Evolutionary conservation across 2,797 vertebrate genomes (phyloP).

Genomic region (Podargus strigoides): DNA sequence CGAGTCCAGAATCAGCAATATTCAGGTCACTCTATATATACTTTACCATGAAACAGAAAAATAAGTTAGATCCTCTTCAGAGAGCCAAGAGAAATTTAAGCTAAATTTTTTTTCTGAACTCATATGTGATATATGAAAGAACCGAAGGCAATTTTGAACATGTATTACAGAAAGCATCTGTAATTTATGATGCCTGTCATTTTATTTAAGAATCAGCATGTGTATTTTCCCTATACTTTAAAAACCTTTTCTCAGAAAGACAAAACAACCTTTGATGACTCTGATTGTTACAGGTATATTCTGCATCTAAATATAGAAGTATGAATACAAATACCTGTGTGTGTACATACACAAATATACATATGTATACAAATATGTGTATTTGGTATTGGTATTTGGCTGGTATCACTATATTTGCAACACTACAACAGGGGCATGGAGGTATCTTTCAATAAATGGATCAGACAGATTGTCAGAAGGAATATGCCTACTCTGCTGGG

Average conservation of each 20-base stretch:
- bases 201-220: neutral
- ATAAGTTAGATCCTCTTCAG: neutral
- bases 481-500: no score
- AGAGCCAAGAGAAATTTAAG: neutral
- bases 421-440: neutral
- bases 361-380: fast-evolving
- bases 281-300: neutral
- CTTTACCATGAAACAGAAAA: neutral
- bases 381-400: neutral
- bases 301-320: neutral
- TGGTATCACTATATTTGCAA: neutral
- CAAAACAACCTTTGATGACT: neutral
- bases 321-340: neutral
- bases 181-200: neutral
- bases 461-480: neutral
- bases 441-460: neutral
- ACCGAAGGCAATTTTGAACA: neutral
- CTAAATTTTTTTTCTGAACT: neutral
- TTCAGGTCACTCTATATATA: fast-evolving
- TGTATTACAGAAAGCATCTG: neutral
- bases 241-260: neutral
- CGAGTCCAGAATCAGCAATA: neutral
- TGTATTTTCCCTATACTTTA: neutral
- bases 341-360: neutral
- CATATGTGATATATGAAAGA: neutral